Conservation (phyloP, 2,113 vertebrate species). For the Phyllostomus hastatus region DNA sequence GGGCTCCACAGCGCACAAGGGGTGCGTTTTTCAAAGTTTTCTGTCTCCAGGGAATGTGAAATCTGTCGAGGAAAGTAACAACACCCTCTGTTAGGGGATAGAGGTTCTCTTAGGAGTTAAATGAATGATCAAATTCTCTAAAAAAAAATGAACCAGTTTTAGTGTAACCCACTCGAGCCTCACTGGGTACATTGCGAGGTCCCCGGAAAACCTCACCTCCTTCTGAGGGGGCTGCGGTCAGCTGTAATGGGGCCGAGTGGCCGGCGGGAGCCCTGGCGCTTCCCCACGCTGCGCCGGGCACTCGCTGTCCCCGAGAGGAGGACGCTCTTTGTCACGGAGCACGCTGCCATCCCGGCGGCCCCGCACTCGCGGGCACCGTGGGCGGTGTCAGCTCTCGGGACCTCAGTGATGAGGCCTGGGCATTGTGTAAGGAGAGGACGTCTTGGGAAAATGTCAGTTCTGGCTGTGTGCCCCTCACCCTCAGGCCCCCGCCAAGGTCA, state of each 20-base stretch:
- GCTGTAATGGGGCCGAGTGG: not conserved
- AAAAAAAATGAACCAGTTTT: not conserved
- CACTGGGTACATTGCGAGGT: not conserved
- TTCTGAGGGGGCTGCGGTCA: not conserved
- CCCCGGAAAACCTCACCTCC: not conserved
- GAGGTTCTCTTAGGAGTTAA: not conserved
- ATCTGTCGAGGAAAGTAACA: not conserved
- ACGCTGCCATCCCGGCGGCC: rapidly evolving
- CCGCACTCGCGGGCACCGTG: rapidly evolving
- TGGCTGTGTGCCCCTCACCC: no score
- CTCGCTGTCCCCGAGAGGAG: rapidly evolving
- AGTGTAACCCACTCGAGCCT: not conserved
- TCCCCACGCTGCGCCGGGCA: not conserved
- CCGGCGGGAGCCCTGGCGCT: rapidly evolving
- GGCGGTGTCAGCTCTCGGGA: no score
- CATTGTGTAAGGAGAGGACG: rapidly evolving
- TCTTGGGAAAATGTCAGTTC: not conserved
- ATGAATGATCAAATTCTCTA: not conserved
- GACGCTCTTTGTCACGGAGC: not conserved
- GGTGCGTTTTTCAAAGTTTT: not conserved
- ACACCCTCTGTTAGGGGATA: not conserved
- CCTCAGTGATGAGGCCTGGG: not conserved
- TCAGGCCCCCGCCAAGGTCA: no score
- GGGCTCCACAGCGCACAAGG: not conserved
- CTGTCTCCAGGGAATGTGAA: not conserved